Base-by-base conservation (phyloP, 2,113 vertebrate genomes). In the Emydocephalus ijimae region DNA sequence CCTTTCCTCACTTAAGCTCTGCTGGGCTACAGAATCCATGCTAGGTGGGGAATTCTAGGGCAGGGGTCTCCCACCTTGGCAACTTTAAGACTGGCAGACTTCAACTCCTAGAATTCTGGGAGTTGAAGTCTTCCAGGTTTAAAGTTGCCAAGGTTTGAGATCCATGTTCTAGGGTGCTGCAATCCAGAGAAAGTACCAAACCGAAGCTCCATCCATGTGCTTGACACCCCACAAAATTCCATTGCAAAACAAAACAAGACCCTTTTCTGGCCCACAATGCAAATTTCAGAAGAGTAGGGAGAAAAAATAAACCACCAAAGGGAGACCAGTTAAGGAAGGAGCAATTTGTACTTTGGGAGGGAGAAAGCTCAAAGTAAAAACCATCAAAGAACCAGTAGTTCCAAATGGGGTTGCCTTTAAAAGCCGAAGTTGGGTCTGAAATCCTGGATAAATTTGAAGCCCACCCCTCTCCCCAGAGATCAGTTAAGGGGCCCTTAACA, bases 341-440 rank as follows among this genome's bases (percentile, higher is more conserved):
- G 34, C 8, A 5, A 5, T 1, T 10, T 56, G 23, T 4, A 18
- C 8, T 88, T 69, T 54, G 26, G 23, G 43, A 87, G 10, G 61
- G 12, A n/a, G 1, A 18, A 74, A 74, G 4, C 64, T 74, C 15
- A 15, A 15, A 34, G n/a, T 74, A 20, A 74, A 74, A 74, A 6
- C 2, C n/a, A 14, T 7, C 64, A 15, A 34, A 5, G 12, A 12
- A n/a, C 2, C 48, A 1, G 5, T 26, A 3, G 3, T 3, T 20
- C 11, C 15, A 20, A 34, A n/a, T 1, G 5, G 15, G 11, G 15
- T 11, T n/a, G 24, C 29, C 7, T 11, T 86, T 45, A 29, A 85
- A 56, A 43, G 9, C 54, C 56, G 15, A 39, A 26, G 2, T 3
- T 5, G 2, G 57, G 1, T 14, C 29, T 8, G 14, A 8, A 18